phyloP scores from a whole-genome alignment of 2,888 invertebrate genomes.

The Agrotis ipsilon region DNA sequence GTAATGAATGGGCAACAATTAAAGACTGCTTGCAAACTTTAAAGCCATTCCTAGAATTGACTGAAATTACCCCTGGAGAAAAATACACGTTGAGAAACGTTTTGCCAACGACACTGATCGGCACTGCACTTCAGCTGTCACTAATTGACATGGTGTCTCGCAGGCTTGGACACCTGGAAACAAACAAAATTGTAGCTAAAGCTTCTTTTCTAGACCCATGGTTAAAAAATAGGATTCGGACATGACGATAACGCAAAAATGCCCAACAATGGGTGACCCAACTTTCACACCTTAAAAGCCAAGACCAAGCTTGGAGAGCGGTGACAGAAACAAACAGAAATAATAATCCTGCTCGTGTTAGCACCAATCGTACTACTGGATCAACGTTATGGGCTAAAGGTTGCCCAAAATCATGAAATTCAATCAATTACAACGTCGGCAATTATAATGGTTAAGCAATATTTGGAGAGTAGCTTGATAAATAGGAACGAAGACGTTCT shows the following conservation, averaged over 20 bases:
- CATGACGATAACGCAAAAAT: neutral
- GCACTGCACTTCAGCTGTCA: neutral
- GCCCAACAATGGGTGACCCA: neutral
- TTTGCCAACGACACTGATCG: neutral
- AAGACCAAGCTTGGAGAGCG: neutral
- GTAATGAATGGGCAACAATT: slow-evolving; percentile 4
- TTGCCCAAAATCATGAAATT: neutral
- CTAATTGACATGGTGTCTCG: slow-evolving; percentile 1
- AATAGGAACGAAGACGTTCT: slow-evolving; percentile 1
- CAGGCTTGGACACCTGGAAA: no score
- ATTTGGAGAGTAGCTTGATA: slow-evolving; percentile 1
- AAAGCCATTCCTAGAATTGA: slow-evolving; percentile 1
- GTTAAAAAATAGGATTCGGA: neutral
- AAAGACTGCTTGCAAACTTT: neutral
- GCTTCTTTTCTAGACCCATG: neutral
- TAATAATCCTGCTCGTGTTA: neutral
- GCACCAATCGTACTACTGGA: neutral
- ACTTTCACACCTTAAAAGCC: neutral
- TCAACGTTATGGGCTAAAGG: neutral
- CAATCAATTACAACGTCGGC: neutral
- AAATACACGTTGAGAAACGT: neutral
- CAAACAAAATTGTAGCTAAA: no score
- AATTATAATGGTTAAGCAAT: neutral
- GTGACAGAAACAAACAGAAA: neutral
- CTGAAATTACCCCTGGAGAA: neutral